These are phyloP conservation scores for Drosophila kepulauana DNA, from an alignment of 1,140 invertebrate genomes.

Conservation along the genomic window DNA sequence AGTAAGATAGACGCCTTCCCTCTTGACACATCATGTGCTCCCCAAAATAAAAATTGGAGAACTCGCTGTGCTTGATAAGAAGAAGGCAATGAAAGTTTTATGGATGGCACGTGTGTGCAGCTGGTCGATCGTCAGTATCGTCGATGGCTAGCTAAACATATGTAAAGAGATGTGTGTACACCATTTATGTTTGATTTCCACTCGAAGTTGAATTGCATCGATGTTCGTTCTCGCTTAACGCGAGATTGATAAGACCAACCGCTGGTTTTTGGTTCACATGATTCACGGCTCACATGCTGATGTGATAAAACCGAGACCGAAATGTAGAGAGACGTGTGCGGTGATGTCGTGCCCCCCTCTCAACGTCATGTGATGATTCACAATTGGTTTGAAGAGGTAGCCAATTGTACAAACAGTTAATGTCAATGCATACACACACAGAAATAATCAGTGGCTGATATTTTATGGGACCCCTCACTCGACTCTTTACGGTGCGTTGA, in stretches of 20 bases:
- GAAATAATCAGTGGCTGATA: slow-evolving; percentile 29
- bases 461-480: slow-evolving; percentile 22
- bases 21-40: neutral
- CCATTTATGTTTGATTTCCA: slow-evolving; percentile 40
- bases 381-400: slow-evolving; percentile 16
- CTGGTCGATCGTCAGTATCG: neutral
- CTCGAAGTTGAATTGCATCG: slow-evolving; percentile 33
- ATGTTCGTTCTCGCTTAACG: slow-evolving; percentile 1
- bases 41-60: slow-evolving; percentile 6
- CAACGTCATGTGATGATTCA: slow-evolving; percentile 28
- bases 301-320: slow-evolving; percentile 2
- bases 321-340: neutral
- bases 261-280: neutral
- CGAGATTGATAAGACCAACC: slow-evolving; percentile 20
- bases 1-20: neutral
- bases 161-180: slow-evolving; percentile 12
- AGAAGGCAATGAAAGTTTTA: slow-evolving; percentile 10
- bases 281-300: slow-evolving; percentile 33
- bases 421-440: slow-evolving; percentile 17
- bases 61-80: slow-evolving; percentile 8
- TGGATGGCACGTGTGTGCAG: slow-evolving; percentile 21
- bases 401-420: slow-evolving; percentile 41
- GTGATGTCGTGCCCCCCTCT: neutral
- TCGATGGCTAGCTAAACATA: neutral
- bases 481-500: neutral